phyloP scores from a whole-genome alignment of 2,888 invertebrate genomes.

The Chouioia cunea region DNA sequence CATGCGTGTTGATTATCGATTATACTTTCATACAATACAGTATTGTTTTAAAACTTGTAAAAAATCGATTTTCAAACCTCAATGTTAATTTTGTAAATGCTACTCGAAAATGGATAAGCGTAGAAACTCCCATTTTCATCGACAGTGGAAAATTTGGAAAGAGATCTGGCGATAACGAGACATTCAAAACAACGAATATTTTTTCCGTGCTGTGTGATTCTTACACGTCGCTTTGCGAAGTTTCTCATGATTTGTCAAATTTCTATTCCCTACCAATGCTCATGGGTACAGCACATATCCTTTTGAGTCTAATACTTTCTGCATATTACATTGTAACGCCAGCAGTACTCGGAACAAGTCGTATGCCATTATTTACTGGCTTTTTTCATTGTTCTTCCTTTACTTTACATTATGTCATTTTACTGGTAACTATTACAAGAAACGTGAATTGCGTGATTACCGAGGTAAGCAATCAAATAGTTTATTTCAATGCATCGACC shows the following conservation, averaged over 20 bases:
- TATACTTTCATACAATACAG: constrained; percentile 2
- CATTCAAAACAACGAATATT: too few relatives aligned
- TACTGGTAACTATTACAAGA: constrained; percentile 3
- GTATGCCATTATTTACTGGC: neutral
- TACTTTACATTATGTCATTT: neutral
- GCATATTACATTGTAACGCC: too few relatives aligned
- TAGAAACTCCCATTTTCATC: too few relatives aligned
- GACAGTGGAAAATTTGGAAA: too few relatives aligned
- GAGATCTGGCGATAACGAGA: too few relatives aligned
- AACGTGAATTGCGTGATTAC: neutral
- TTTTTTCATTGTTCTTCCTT: neutral
- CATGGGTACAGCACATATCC: neutral
- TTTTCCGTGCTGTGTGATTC: too few relatives aligned
- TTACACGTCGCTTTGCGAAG: too few relatives aligned
- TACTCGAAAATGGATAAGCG: neutral
- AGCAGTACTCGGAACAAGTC: too few relatives aligned
- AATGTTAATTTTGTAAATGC: neutral
- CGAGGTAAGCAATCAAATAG: neutral
- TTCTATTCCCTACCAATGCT: neutral
- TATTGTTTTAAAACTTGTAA: neutral
- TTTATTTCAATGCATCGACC: neutral
- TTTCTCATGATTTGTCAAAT: neutral
- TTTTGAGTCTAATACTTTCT: too few relatives aligned
- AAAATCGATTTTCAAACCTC: neutral
- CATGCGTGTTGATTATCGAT: neutral